Evolutionary conservation across 2,888 invertebrate species (phyloP).

Genomic region (Spisula subtruncata): DNA sequence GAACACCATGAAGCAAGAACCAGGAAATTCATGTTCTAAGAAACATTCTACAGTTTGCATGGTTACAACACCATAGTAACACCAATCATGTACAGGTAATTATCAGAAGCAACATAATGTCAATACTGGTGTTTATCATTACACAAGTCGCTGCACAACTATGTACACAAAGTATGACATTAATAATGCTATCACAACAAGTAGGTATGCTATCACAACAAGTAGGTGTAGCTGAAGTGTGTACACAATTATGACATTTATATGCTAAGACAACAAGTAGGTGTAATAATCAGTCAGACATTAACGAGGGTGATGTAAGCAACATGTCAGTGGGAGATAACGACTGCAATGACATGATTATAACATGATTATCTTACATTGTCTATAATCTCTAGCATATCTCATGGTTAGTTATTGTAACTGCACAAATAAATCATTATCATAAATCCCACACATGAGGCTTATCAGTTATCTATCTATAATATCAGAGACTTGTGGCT

Average conservation of each 20-base stretch:
- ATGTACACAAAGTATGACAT: no score
- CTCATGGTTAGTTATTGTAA: background rate
- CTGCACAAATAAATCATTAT: constrained; percentile 1
- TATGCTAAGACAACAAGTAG: background rate
- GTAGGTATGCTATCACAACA: no score
- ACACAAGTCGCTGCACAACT: background rate
- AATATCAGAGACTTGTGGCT: constrained; percentile 16
- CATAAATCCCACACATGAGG: background rate
- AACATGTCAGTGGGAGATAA: background rate
- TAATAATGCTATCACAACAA: no score
- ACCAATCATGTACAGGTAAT: background rate
- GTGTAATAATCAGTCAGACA: constrained; percentile 5
- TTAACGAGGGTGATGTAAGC: background rate
- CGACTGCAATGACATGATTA: background rate
- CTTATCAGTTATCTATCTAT: constrained; percentile 17
- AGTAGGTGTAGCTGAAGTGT: background rate
- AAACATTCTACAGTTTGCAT: no score
- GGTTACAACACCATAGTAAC: background rate
- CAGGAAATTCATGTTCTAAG: background rate
- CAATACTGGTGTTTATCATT: background rate
- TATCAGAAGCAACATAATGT: background rate
- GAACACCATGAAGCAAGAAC: background rate
- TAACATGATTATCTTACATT: background rate
- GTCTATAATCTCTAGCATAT: background rate
- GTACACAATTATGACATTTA: constrained; percentile 7